Percentiles rank a stretch among this genome's conserved stretches.
phyloP scores from a whole-genome alignment of 2,888 invertebrate genomes.

The Cyrtodaria siliqua region DNA sequence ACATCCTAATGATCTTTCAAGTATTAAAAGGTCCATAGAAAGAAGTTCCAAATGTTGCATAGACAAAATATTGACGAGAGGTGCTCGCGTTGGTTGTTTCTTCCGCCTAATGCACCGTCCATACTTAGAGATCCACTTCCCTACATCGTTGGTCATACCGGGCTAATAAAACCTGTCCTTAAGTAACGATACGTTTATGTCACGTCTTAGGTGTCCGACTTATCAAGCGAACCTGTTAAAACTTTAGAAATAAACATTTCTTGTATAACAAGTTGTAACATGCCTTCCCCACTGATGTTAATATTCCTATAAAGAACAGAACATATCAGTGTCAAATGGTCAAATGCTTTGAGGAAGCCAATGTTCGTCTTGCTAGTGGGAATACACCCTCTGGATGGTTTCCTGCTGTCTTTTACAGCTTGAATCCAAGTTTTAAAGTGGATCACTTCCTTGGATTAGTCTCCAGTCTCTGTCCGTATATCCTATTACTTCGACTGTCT shows the following conservation, averaged over 20 bases:
- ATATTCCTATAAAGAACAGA: not conserved
- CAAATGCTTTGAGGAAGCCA: not conserved
- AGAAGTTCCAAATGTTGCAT: not conserved
- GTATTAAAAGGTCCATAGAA: not conserved
- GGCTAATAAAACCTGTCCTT: not conserved
- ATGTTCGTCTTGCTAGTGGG: not conserved
- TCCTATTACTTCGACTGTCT: not conserved
- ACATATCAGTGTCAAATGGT: not conserved
- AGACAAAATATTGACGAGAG: not conserved
- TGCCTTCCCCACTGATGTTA: not conserved
- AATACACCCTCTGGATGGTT: not conserved
- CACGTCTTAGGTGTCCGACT: not conserved
- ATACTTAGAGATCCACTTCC: not conserved
- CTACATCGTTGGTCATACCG: not conserved
- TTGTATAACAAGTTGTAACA: not conserved
- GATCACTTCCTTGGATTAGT: not conserved
- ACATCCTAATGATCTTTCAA: not conserved
- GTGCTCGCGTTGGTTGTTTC: not conserved
- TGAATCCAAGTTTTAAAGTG: not conserved
- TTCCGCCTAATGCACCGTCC: not conserved
- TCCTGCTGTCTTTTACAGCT: too few species aligned
- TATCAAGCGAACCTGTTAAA: not conserved
- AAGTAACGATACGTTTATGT: not conserved
- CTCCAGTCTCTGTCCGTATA: not conserved
- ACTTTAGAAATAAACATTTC: not conserved